Percentiles rank a stretch among this genome's conserved stretches.
phyloP scores from a whole-genome alignment of 1,140 invertebrate species.

The Calephelis virginiensis region DNA sequence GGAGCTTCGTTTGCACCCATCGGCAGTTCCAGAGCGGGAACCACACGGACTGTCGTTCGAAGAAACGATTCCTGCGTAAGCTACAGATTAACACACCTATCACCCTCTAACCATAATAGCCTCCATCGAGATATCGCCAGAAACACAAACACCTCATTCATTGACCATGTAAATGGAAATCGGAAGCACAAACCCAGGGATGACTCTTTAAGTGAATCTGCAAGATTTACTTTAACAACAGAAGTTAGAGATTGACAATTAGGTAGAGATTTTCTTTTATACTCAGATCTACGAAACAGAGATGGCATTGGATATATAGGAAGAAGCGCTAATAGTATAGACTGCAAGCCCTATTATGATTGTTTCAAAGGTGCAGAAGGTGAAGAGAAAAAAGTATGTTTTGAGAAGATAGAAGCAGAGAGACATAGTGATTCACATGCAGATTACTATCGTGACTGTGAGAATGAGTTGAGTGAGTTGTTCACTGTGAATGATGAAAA shows the following conservation, averaged over 20 bases:
- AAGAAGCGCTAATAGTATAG: slow-evolving; percentile 59
- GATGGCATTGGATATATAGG: slow-evolving; percentile 57
- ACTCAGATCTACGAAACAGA: slow-evolving; percentile 44
- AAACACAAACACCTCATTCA: slow-evolving; percentile 68
- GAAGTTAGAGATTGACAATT: slow-evolving; percentile 70
- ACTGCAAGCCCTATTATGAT: slow-evolving; percentile 67
- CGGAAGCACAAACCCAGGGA: slow-evolving; percentile 54
- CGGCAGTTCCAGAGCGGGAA: slow-evolving; percentile 57
- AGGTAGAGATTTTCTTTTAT: slow-evolving; percentile 48
- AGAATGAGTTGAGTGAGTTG: slow-evolving; percentile 48
- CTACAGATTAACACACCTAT: slow-evolving; percentile 68
- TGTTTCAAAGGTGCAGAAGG: slow-evolving; percentile 57
- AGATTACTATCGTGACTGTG: slow-evolving; percentile 48
- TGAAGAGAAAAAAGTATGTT: slow-evolving; percentile 28
- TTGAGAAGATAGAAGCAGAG: slow-evolving; percentile 44
- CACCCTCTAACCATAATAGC: slow-evolving; percentile 68
- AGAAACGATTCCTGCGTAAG: slow-evolving; percentile 71
- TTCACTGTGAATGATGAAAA: slow-evolving; percentile 46
- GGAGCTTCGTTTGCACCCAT: slow-evolving; percentile 64
- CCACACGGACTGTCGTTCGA: slow-evolving; percentile 56
- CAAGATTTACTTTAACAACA: slow-evolving; percentile 63
- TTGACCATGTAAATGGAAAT: slow-evolving; percentile 70
- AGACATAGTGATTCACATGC: slow-evolving; percentile 59
- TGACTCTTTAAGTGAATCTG: slow-evolving; percentile 69
- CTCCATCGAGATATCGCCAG: slow-evolving; percentile 58